Conservation (phyloP, 2,888 invertebrate genomes). For the Nephrotoma flavescens region DNA sequence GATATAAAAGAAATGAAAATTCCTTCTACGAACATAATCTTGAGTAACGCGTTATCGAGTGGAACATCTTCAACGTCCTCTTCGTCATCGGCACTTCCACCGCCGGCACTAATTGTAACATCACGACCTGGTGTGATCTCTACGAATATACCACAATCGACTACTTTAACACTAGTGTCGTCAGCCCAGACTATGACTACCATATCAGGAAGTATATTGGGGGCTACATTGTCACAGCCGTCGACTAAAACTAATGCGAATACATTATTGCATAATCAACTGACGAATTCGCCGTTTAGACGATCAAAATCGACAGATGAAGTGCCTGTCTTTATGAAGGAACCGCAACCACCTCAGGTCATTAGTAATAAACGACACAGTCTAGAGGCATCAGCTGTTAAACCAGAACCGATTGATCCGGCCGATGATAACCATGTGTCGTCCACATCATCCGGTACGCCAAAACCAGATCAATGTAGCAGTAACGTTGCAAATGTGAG, state of each 20-base stretch:
- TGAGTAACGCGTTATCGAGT: neutral
- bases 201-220: conserved; percentile 29
- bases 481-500: neutral
- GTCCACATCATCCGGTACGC: conserved; percentile 9
- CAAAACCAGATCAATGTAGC: neutral
- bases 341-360: conserved; percentile 34
- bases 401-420: conserved; percentile 37
- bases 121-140: conserved; percentile 8
- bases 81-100: neutral
- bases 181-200: conserved; percentile 11
- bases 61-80: neutral
- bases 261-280: conserved; percentile 41
- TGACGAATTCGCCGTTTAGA: conserved; percentile 40
- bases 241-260: conserved; percentile 31
- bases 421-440: conserved; percentile 25
- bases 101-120: conserved; percentile 7
- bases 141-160: conserved; percentile 10
- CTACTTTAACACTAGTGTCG: conserved; percentile 17
- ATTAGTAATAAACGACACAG: conserved; percentile 38
- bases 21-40: neutral
- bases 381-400: conserved; percentile 38
- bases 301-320: conserved; percentile 42
- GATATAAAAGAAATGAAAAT: neutral
- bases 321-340: conserved; percentile 33
- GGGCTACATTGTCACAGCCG: conserved; percentile 28